Percentiles rank a stretch among this genome's conserved stretches.
Evolutionary conservation across 2,797 vertebrate genomes (phyloP).

Genomic region (Pygocentrus nattereri): DNA sequence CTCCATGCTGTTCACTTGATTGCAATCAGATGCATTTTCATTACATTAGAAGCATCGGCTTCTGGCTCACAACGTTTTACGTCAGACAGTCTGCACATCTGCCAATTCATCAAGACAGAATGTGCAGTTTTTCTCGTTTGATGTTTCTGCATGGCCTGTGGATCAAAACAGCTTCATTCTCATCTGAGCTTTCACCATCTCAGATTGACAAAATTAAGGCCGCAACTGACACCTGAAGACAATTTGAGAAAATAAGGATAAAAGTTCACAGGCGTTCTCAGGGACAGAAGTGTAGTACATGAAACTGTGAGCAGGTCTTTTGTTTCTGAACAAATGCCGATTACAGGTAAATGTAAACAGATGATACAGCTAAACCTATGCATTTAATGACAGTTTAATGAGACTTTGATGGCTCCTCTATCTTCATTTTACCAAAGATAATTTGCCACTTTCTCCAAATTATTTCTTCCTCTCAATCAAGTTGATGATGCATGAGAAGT

Average conservation of each 20-base stretch:
- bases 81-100: slow-evolving; percentile 4
- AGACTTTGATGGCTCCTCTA: slow-evolving; percentile 60
- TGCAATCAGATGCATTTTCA: not conserved
- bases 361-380: slow-evolving; percentile 45
- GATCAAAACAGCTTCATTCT: not conserved
- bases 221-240: not conserved
- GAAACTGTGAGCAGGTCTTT: slow-evolving; percentile 10
- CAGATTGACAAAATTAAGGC: not conserved
- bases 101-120: not conserved
- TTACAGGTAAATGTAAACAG: slow-evolving; percentile 49
- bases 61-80: not conserved
- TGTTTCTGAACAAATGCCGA: slow-evolving; percentile 37
- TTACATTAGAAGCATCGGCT: not conserved
- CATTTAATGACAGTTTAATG: slow-evolving; percentile 59
- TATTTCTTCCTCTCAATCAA: slow-evolving; percentile 62
- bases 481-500: slow-evolving; percentile 62
- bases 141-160: too few relatives aligned
- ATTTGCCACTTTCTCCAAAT: slow-evolving; percentile 64
- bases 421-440: slow-evolving; percentile 62
- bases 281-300: not conserved
- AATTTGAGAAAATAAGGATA: not conserved
- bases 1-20: not conserved
- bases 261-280: slow-evolving; percentile 8
- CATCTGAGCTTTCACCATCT: not conserved
- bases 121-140: not conserved